phyloP scores from a whole-genome alignment of 1,140 invertebrate genomes.

The Watersipora subatra region DNA sequence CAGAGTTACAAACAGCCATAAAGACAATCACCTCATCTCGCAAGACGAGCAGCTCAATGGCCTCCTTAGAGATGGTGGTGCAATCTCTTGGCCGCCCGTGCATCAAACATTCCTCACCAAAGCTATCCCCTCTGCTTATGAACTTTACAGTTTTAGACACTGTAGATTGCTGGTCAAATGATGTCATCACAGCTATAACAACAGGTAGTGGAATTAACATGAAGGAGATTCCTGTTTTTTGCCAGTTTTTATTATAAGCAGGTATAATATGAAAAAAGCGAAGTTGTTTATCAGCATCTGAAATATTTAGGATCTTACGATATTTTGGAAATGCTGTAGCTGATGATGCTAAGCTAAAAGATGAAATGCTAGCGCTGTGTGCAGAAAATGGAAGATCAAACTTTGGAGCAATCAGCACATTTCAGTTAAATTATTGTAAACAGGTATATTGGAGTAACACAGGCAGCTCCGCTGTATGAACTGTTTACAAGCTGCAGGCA shows the following conservation, averaged over 20 bases:
- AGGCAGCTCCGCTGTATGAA: too few relatives aligned
- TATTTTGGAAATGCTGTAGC: too few relatives aligned
- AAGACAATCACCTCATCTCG: slow-evolving; percentile 13
- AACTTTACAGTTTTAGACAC: slow-evolving; percentile 18
- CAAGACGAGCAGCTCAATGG: slow-evolving; percentile 25
- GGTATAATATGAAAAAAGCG: neutral
- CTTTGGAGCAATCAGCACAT: too few relatives aligned
- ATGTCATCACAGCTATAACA: slow-evolving; percentile 21
- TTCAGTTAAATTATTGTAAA: too few relatives aligned
- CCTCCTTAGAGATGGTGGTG: slow-evolving; percentile 26
- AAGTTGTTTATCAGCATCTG: neutral
- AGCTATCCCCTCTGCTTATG: slow-evolving; percentile 25
- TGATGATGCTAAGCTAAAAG: too few relatives aligned
- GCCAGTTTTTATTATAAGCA: neutral
- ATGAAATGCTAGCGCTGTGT: too few relatives aligned
- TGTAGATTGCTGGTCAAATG: slow-evolving; percentile 16
- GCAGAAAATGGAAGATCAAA: too few relatives aligned
- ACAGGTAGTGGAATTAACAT: neutral
- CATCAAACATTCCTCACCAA: slow-evolving; percentile 29
- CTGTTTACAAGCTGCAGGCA: too few relatives aligned
- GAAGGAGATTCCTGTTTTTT: neutral
- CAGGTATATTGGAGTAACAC: too few relatives aligned
- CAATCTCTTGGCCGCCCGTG: slow-evolving; percentile 18
- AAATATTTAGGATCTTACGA: neutral
- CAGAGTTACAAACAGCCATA: too few relatives aligned